Conservation (phyloP, 2,888 invertebrate species). For the Icerya purchasi region DNA sequence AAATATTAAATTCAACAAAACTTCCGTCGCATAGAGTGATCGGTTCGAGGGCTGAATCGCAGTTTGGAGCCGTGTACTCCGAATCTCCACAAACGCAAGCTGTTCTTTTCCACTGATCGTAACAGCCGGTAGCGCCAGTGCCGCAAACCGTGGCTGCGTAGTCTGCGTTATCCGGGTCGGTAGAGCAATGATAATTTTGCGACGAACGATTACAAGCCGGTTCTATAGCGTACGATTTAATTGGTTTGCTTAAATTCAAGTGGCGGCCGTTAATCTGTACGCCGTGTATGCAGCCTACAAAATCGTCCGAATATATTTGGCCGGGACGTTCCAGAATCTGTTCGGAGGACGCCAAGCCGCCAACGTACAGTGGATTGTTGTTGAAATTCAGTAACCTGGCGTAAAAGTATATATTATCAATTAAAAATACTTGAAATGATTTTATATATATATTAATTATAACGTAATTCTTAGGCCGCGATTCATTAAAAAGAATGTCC, state of each 20-base stretch:
- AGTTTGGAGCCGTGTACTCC: slow-evolving; percentile 52
- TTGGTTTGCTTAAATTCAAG: slow-evolving; percentile 56
- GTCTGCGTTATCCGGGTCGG: slow-evolving; percentile 2
- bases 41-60: slow-evolving; percentile 52
- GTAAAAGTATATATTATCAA: slow-evolving; percentile 21
- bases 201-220: slow-evolving; percentile 49
- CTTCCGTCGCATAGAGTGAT: slow-evolving; percentile 57
- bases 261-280: slow-evolving; percentile 68
- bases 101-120: slow-evolving; percentile 63
- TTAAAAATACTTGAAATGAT: no score
- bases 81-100: slow-evolving; percentile 32
- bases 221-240: slow-evolving; percentile 47
- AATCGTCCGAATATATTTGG: slow-evolving; percentile 75
- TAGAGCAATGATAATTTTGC: slow-evolving; percentile 16
- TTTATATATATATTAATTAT: no score
- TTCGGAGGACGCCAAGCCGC: slow-evolving; percentile 65
- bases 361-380: slow-evolving; percentile 63
- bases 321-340: slow-evolving; percentile 72
- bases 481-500: no score
- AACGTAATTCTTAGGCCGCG: no score
- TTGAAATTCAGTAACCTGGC: slow-evolving; percentile 75
- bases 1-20: slow-evolving; percentile 52
- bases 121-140: slow-evolving; percentile 40
- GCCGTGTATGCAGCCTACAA: slow-evolving; percentile 83
- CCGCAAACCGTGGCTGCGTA: slow-evolving; percentile 29